Base-by-base conservation (phyloP, 1,140 invertebrate genomes). In the Gryon sp. region DNA sequence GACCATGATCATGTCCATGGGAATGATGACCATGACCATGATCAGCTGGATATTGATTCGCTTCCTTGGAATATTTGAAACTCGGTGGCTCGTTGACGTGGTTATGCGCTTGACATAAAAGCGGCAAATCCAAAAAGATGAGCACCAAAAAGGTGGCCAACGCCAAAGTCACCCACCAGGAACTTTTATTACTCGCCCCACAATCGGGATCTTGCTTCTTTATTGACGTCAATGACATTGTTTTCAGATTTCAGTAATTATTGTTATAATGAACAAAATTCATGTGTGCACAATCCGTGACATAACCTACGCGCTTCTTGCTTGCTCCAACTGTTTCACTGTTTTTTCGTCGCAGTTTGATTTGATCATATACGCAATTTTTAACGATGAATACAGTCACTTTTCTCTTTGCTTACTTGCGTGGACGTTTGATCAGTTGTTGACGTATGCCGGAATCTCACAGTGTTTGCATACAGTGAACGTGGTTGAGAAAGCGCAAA, bases 41-140 rank as follows among this genome's bases (percentile, higher is more conserved):
- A 30, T 20, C 20, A 28, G 46, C 24, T 0, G 34, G 36, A 40
- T 40, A 45, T 77, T 90, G 88, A 77, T 96, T 96, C 3, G 94
- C 94, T 82, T 90, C 86, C 84, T 90, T 90, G 0, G 93, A 93
- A 85, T 95, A 95, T 84, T 95, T 95, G 82, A 90, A 95, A 14
- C 92, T 87, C 7, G 94, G 91, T 7, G 89, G 74, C 80, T 94
- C 92, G 12, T 91, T 83, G 24, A 72, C 57, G 30, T 88, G 86
- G 11, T 34, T 48, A 50, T 90, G 88, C 22, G 83, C 80, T 34
- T 86, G 69, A 66, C 89, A 90, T 1, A 89, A 32, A 30, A 55
- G 26, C 1, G 90, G 89, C 0, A 90, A 81, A 77, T 83, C 82
- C 4, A 90, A 69, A 46, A 90, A 84, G 8, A 90, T 82, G 2